phyloP scores from a whole-genome alignment of 2,113 vertebrate genomes.

The Prunella fulvescens region DNA sequence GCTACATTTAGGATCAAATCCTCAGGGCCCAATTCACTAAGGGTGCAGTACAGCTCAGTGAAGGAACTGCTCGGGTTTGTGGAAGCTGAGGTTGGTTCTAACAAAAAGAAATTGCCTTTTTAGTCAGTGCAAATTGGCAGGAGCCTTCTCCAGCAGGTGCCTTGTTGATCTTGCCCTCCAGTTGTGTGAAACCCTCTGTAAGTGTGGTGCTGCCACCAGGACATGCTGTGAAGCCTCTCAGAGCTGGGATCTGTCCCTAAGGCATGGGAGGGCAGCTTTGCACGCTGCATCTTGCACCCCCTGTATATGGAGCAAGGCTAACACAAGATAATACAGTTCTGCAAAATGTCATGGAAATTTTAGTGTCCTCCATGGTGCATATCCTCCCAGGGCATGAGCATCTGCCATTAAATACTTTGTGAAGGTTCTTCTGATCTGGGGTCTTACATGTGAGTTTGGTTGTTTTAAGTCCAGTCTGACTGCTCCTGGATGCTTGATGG shows the following conservation, averaged over 20 bases:
- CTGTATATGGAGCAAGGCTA: background rate
- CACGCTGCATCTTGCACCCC: background rate
- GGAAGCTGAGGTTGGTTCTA: background rate
- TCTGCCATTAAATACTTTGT: background rate
- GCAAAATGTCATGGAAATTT: background rate
- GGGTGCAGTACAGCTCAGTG: background rate
- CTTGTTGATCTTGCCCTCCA: background rate
- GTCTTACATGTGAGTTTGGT: background rate
- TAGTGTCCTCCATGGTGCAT: background rate
- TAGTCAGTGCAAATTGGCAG: background rate
- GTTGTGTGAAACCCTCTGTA: background rate
- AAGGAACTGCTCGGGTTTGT: background rate
- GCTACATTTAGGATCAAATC: constrained; percentile 29
- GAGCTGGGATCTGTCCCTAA: background rate
- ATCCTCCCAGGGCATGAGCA: background rate
- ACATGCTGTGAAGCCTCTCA: background rate
- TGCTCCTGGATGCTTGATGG: background rate
- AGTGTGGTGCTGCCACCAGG: background rate
- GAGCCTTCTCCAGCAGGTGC: background rate
- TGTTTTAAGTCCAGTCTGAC: background rate
- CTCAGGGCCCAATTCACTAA: background rate
- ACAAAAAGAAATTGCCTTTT: background rate
- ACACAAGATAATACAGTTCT: background rate
- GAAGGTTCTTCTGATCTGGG: background rate
- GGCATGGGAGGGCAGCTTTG: background rate